Evolutionary conservation across 2,113 vertebrate species (phyloP).

Genomic region (Oreochromis niloticus): DNA sequence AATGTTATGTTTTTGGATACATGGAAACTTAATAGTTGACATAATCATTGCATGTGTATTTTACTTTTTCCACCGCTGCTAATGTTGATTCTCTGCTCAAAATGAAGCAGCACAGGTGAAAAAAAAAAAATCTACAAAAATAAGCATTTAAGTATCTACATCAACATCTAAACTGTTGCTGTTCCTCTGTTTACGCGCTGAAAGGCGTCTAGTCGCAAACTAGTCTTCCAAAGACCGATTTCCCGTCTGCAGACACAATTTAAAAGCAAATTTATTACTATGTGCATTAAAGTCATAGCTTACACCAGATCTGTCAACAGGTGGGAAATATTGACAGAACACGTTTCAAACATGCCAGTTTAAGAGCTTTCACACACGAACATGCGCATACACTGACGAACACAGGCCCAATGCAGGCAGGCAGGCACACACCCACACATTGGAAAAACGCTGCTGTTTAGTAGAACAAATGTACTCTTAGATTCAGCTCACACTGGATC

Average conservation of each 20-base stretch:
- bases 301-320: constrained; percentile 13
- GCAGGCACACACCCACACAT: neutral
- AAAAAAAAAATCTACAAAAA: constrained; percentile 35
- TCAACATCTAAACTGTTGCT: neutral
- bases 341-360: constrained; percentile 11
- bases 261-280: neutral
- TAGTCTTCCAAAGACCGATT: constrained; percentile 12
- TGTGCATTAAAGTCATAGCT: neutral
- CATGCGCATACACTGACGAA: constrained; percentile 21
- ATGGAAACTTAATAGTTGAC: neutral
- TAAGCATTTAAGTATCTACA: constrained; percentile 23
- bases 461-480: neutral
- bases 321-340: neutral
- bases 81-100: constrained; percentile 11
- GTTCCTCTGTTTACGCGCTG: neutral
- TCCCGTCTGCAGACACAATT: neutral
- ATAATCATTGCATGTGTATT: neutral
- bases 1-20: neutral
- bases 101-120: neutral
- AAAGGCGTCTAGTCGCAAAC: constrained; percentile 14
- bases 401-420: neutral
- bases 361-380: constrained; percentile 5
- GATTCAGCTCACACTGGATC: neutral
- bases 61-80: neutral
- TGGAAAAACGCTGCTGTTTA: neutral